Base-by-base conservation (phyloP, 2,797 vertebrate genomes). In the Sorex maritimensis region DNA sequence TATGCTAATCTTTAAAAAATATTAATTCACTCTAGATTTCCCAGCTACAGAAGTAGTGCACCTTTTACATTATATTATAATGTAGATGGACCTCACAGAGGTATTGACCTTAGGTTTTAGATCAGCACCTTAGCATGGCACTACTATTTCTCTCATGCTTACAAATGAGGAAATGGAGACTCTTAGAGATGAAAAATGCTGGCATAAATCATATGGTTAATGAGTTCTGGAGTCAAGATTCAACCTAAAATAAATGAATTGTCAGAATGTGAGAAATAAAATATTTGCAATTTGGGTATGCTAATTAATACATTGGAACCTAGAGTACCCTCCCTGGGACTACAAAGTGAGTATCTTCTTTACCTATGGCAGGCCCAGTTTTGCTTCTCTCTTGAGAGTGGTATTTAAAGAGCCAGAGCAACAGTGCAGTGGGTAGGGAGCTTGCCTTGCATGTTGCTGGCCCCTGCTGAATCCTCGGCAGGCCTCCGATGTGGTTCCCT, bases 141-240 rank as follows among this genome's bases (percentile, higher is more conserved):
- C 24, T 30, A 21, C 12, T 52, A 14, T 17, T 10, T n/a, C 6
- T 23, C 8, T 2, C 4, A 1, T 6, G 0, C 0, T 28, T 92
- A 30, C 0, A 91, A 21, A 61, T 7, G 24, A 82, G 34, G 12
- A 79, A 75, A 71, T 19, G 2, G 12, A 74, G 15, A 44, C 7
- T 52, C 46, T 38, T 21, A 52, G 24, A 73, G 21, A 46, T 44
- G 13, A 46, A 72, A 30, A 21, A 69, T 86, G 63, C 8, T 80
- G 81, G 8, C 69, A 11, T 14, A 89, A 49, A 10, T 46, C 44
- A 49, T 7, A 84, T 1, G 49, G 19, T 24, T 79, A 89, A 49
- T 30, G 82, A 81, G 17, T 34, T 5, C 7, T 72, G 24, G 8
- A 52, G 3, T 38, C 2, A 44, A 2, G 1, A 88, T 26, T 72